Evolutionary conservation across 2,888 invertebrate species (phyloP).

Genomic region (Cosmia trapezina): DNA sequence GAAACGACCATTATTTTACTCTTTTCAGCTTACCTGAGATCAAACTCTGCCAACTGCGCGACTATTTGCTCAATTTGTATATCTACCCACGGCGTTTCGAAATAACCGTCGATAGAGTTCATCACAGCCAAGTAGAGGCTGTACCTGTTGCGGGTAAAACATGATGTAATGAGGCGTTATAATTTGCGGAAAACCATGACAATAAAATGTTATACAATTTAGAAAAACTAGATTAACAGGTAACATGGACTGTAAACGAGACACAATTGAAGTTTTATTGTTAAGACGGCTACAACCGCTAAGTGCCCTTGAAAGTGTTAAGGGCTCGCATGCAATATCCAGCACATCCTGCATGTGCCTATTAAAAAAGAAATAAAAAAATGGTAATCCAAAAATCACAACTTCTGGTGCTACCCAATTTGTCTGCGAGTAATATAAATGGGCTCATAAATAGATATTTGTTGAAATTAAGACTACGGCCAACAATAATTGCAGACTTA

Average conservation of each 20-base stretch:
- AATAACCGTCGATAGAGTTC: conserved; percentile 96
- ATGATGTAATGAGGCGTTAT: not conserved
- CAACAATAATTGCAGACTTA: conserved; percentile 83
- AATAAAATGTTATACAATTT: not conserved
- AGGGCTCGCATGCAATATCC: not conserved
- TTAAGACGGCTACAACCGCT: too few relatives aligned
- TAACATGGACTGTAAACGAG: too few relatives aligned
- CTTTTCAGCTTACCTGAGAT: conserved; percentile 91
- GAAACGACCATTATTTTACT: not conserved
- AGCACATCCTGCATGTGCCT: not conserved
- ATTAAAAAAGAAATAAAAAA: too few relatives aligned
- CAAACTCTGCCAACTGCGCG: conserved; percentile 95
- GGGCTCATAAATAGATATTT: not conserved
- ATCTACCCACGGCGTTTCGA: conserved; percentile 95
- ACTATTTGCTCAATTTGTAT: conserved; percentile 96
- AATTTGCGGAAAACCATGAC: not conserved
- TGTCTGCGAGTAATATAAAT: not conserved
- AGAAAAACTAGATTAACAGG: not conserved
- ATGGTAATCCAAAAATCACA: not conserved
- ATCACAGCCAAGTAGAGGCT: conserved; percentile 94
- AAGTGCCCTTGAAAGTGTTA: too few relatives aligned
- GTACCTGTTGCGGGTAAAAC: conserved; percentile 76
- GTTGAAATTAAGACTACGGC: not conserved
- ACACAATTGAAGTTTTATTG: too few relatives aligned
- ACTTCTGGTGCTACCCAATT: not conserved